These are phyloP conservation scores for Psilopsiagon aymara DNA, from an alignment of 2,113 vertebrate species.

Conservation along the genomic window DNA sequence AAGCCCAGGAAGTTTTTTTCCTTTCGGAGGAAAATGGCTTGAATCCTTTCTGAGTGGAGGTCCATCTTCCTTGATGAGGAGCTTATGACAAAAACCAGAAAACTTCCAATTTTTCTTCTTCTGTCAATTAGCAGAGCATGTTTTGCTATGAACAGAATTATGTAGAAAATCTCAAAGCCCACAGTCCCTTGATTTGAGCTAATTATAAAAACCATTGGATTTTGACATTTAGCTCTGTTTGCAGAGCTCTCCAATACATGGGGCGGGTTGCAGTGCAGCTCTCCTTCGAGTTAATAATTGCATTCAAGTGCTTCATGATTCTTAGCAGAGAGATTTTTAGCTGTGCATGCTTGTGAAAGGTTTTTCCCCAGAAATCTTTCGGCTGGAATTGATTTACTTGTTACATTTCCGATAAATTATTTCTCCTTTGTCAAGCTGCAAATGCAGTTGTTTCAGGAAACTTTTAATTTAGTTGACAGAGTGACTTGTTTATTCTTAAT, in stretches of 20 bases:
- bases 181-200: rapidly evolving
- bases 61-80: not conserved
- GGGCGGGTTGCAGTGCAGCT: not conserved
- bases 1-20: not conserved
- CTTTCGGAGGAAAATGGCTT: not conserved
- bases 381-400: not conserved
- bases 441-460: not conserved
- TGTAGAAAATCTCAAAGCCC: rapidly evolving
- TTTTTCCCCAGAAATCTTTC: not conserved
- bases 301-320: not conserved
- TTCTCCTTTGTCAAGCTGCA: not conserved
- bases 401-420: not conserved
- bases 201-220: rapidly evolving
- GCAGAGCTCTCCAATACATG: not conserved
- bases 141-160: not conserved
- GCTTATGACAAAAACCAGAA: not conserved
- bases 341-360: rapidly evolving
- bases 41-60: not conserved
- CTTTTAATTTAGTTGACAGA: not conserved
- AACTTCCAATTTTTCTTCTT: not conserved
- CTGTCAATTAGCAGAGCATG: not conserved
- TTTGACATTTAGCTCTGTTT: not conserved
- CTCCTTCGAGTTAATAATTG: not conserved
- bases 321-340: not conserved
- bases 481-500: not conserved